Evolutionary conservation across 2,797 vertebrate species (phyloP).

Genomic region (Calcarius lapponicus): DNA sequence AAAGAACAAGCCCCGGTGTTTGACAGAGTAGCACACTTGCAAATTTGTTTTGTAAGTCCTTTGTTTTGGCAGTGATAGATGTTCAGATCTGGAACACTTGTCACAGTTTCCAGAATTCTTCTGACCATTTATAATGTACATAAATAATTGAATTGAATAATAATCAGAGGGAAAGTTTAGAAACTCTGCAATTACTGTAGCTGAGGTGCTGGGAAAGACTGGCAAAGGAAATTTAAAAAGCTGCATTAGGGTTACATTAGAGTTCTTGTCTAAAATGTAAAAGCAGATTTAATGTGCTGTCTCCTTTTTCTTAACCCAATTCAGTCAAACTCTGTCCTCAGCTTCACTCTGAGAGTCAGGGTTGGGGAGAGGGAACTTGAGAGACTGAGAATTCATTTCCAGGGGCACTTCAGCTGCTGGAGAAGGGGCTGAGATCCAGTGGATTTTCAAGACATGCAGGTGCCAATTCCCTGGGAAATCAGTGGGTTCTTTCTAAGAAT

Average conservation of each 20-base stretch:
- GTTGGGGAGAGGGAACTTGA: neutral
- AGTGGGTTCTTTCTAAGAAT: neutral
- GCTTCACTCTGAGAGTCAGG: neutral
- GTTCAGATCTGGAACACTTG: slow-evolving; percentile 31
- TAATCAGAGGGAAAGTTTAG: slow-evolving; percentile 40
- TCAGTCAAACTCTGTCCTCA: slow-evolving; percentile 19
- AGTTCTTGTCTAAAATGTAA: neutral
- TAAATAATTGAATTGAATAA: slow-evolving; percentile 59
- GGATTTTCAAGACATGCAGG: neutral
- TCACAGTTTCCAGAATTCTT: slow-evolving; percentile 33
- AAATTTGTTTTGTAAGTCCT: slow-evolving; percentile 9
- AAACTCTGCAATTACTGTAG: slow-evolving; percentile 27
- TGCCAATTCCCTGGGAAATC: neutral
- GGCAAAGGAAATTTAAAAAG: neutral
- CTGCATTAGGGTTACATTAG: slow-evolving; percentile 17
- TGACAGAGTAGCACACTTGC: slow-evolving; percentile 16
- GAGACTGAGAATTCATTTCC: neutral
- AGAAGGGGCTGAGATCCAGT: neutral
- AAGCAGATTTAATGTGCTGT: neutral
- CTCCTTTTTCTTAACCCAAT: slow-evolving; percentile 9
- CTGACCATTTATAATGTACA: slow-evolving; percentile 42
- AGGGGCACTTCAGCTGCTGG: neutral
- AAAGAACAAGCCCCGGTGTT: neutral
- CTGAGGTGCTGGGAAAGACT: slow-evolving; percentile 21
- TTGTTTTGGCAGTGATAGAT: slow-evolving; percentile 50